Percentiles rank a stretch among this genome's conserved stretches.
phyloP scores from a whole-genome alignment of 1,140 invertebrate species.

The Drosophila sp. region DNA sequence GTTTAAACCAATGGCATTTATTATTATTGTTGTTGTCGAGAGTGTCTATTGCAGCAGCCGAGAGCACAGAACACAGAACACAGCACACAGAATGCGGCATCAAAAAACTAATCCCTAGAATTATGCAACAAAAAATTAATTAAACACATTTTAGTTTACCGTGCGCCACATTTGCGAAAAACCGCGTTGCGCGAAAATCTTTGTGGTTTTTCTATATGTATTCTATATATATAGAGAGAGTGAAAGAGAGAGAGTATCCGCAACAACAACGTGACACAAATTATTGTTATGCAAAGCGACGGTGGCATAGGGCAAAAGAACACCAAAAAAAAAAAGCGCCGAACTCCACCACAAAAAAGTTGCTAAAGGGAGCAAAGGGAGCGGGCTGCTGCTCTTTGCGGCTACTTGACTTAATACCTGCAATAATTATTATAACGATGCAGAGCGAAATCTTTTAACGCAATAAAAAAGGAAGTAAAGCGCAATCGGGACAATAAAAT shows the following conservation, averaged over 20 bases:
- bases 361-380: constrained; percentile 1
- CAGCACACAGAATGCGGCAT: constrained; percentile 37
- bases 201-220: constrained; percentile 57
- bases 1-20: constrained; percentile 51
- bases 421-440: constrained; percentile 82
- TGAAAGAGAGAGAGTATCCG: constrained; percentile 7
- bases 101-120: constrained; percentile 66
- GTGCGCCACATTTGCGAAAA: constrained; percentile 52
- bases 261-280: constrained; percentile 47
- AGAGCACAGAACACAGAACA: no score
- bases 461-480: constrained; percentile 46
- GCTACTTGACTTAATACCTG: constrained; percentile 82
- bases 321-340: constrained; percentile 13
- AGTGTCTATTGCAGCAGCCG: constrained; percentile 28
- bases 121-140: constrained; percentile 82
- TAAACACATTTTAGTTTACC: constrained; percentile 76
- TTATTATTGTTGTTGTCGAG: constrained; percentile 32
- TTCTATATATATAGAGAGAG: constrained; percentile 20
- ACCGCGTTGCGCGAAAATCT: constrained; percentile 74
- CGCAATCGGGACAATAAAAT: constrained; percentile 68
- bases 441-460: constrained; percentile 59
- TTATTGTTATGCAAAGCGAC: constrained; percentile 76
- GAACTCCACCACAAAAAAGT: constrained; percentile 39
- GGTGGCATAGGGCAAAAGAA: constrained; percentile 45
- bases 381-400: constrained; percentile 58